Evolutionary conservation across 1,140 invertebrate genomes (phyloP), one percentile per base, ranked within the genome.

Genomic region (Bombyx mandarina): DNA sequence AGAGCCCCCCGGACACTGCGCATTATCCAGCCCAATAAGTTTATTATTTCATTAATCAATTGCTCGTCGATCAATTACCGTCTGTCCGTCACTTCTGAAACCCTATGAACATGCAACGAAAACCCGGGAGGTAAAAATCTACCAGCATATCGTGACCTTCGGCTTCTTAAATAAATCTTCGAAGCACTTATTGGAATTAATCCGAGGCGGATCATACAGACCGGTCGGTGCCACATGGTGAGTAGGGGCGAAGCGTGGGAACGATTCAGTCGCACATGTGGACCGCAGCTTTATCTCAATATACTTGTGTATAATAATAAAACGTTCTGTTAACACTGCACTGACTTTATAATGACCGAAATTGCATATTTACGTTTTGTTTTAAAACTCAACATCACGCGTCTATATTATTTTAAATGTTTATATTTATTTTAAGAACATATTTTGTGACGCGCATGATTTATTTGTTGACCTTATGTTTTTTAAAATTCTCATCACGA

Each of bases 201-300:
- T 62, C 52, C 58, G 52, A 50, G 62, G 76, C 65, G 64, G 82
- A 43, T 75, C 79, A 60, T 35, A 18, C 45, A 66, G 75, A 12
- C 18, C 82, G 78, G 82, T 64, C 58, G 63, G 35, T 48, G 62
- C 74, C 82, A 86, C 77, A 86, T 86, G 82, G 76, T 77, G 71
- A 58, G 68, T 63, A 62, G 59, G 58, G 68, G 57, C 69, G 63
- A 54, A 67, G 62, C 81, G 82, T 83, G 82, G 80, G 80, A 83
- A 86, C 74, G 60, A 42, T 66, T 65, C 71, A 65, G 54, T 62
- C 71, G 70, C 77, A 83, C 80, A 83, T 83, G 70, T 86, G 82
- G 75, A 75, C 66, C 73, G 71, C 82, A 86, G 82, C 79, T 83
- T 86, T 82, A 82, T 80, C 78, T 79, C 66, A 70, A 48, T 77